Evolutionary conservation across 2,888 invertebrate genomes (phyloP), one percentile per base, ranked within the genome.

Genomic region (Dasypolia templi): DNA sequence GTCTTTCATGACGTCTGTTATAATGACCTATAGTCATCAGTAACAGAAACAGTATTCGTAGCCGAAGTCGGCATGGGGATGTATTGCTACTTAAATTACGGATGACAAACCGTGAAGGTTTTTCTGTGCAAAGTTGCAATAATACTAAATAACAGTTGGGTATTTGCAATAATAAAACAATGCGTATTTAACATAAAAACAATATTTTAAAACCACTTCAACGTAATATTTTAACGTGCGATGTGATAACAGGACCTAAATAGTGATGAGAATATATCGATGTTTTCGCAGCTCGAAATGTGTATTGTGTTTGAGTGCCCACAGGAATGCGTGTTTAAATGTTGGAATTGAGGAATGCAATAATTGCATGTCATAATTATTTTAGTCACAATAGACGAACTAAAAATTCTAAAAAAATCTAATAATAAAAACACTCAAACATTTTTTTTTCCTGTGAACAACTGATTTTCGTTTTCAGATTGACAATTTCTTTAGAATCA

Each of bases 321-420:
- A 94, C 95, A 93, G 94, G 94, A 95, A 95, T 96, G 95, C 93
- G 91, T 95, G 94, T 95, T 94, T 90, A 75, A 90, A 93, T 94
- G 92, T 94, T 92, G 82, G 80, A 81, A 82, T 81, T 81, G 90
- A 91, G 93, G 94, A 94, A 94, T 95, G 95, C 92, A 92, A 92
- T 88, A 91, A 90, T 91, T 94, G 93, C 92, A 92, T 95, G 95
- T 89, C 89, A 84, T 91, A 90, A 89, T 80, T 88, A 86, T 87
- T 87, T 88, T 85, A 87, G 84, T 82, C 85, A 85, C 77, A 67
- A 87, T 86, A 86, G 86, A 81, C 77, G 70, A 82, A 84, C 81
- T 83, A 78, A 78, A 66, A 72, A 73, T 74, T 73, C 39, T 64
- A 69, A 71, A 72, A 73, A 72, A 46, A 35, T 29, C 7, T 29